Base-by-base conservation (phyloP, 2,888 invertebrate species). In the Phlogophora meticulosa region DNA sequence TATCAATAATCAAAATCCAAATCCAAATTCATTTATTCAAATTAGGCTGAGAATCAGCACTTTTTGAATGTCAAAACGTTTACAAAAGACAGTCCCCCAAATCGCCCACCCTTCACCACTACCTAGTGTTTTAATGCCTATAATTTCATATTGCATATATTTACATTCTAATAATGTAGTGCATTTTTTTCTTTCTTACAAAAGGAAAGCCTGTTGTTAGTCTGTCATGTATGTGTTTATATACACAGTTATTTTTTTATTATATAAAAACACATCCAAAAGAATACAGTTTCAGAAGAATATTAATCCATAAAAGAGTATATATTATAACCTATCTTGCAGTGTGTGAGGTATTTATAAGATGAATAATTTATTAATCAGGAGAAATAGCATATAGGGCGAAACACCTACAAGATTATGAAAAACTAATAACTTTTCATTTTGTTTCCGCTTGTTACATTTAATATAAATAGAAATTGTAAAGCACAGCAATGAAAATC, bases 281-380 rank as follows among this genome's bases (percentile, higher is more conserved):
- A 40, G 2, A n/a, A 28, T 4, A 28, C 2, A 28, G 28, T 28
- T n/a, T n/a, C n/a, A n/a, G n/a, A n/a, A n/a, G n/a, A n/a, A n/a
- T n/a, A n/a, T n/a, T n/a, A n/a, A n/a, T n/a, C 28, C 11, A 13
- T 20, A 43, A 2, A 20, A 20, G 20, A 43, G 5, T 20, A 46
- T 22, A 22, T 46, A 22, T 22, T 24, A 46, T 24, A 15, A 4
- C 24, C 46, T 15, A 36, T 57, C 28, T 24, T 36, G 11, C 5
- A n/a, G n/a, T n/a, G n/a, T n/a, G 28, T 4, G 1, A 40, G 20
- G 28, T 60, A 60, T 60, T 40, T 28, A n/a, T 20, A 40, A 59
- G 36, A 17, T 28, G 5, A 28, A 28, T 28, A 28, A 28, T 17
- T 36, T 57, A 17, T 24, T n/a, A 36, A 17, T 1, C n/a, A 46